phyloP scores from a whole-genome alignment of 2,888 invertebrate species.

The Mesoligia furuncula region DNA sequence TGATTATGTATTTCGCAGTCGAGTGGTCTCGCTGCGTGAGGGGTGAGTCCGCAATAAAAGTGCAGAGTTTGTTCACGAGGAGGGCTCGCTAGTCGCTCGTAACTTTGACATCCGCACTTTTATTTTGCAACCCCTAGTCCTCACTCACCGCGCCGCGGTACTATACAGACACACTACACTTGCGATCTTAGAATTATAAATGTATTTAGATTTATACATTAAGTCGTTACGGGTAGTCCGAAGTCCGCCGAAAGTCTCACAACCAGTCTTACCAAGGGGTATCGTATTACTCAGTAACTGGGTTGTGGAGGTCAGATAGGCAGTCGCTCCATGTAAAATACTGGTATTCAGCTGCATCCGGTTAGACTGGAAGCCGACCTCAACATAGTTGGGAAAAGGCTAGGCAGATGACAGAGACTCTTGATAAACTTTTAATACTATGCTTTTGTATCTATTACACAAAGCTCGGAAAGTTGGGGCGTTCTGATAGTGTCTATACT shows the following conservation, averaged over 20 bases:
- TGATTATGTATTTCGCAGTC: constrained; percentile 86
- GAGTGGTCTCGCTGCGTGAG: constrained; percentile 81
- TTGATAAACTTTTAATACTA: constrained; percentile 39
- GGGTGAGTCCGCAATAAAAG: constrained; percentile 82
- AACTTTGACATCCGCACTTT: constrained; percentile 85
- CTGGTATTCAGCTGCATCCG: no score
- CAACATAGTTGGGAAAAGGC: no score
- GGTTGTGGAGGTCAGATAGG: no score
- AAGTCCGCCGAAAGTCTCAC: no score
- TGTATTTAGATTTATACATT: constrained; percentile 66
- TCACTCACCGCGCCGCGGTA: constrained; percentile 67
- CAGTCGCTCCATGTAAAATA: no score
- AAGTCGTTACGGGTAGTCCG: no score
- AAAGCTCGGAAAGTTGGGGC: constrained; percentile 33
- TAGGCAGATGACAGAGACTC: no score
- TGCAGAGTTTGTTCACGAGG: constrained; percentile 75
- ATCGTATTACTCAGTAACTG: no score
- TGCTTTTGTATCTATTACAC: constrained; percentile 15
- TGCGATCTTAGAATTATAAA: constrained; percentile 69
- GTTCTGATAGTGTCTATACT: constrained; percentile 5
- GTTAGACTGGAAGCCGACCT: no score
- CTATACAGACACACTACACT: constrained; percentile 68
- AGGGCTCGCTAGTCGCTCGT: constrained; percentile 68
- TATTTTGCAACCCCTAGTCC: constrained; percentile 79
- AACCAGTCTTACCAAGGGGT: no score